Evolutionary conservation across 92 coral and sea anemone species (phyloP), one percentile per base, ranked within the genome.

Genomic region (Epizoanthus fatuus): DNA sequence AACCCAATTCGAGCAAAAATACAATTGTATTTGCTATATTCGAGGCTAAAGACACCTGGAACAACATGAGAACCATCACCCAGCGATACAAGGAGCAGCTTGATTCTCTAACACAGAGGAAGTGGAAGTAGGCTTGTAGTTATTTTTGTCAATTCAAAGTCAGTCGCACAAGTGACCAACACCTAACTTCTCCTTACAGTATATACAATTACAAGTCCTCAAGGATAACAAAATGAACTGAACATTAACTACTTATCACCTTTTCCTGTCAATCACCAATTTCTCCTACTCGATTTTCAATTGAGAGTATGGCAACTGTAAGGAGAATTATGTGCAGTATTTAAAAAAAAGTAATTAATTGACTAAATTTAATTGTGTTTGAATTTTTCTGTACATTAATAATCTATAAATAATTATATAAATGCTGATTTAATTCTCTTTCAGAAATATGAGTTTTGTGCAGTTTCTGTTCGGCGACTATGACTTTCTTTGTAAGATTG

Each of bases 1-100:
- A 85, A n/a, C 84, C 89, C 6, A 85, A 85, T 54, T 75, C 89
- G 16, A 63, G 63, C 53, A 78, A 85, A 35, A 85, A 85, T 7
- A 85, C 84, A 2, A 71, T 85, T 44, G 89, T 76, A 5, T 85
- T 85, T 59, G 54, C 60, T 9, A n/a, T 75, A 17, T 85, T 40
- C 35, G 83, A 75, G 51, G 89, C 53, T 0, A 76, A 76, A 54
- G 88, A 85, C 69, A 74, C 74, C 52, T 0, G 86, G 42, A 81
- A 65, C 86, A 81, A 81, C 86, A 38, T 81, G 75, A 38, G 60
- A 19, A 67, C 75, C 51, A 20, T 69, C 7, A 72, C 22, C 65
- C 35, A 59, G 65, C 65, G 6, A 2, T 59, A 59, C 65, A 59
- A 59, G 65, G 65, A 76, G 4, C 82, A 76, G 66, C 69, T 76